phyloP scores from a whole-genome alignment of 2,797 vertebrate genomes.

The Phrynocephalus guinanensis region DNA sequence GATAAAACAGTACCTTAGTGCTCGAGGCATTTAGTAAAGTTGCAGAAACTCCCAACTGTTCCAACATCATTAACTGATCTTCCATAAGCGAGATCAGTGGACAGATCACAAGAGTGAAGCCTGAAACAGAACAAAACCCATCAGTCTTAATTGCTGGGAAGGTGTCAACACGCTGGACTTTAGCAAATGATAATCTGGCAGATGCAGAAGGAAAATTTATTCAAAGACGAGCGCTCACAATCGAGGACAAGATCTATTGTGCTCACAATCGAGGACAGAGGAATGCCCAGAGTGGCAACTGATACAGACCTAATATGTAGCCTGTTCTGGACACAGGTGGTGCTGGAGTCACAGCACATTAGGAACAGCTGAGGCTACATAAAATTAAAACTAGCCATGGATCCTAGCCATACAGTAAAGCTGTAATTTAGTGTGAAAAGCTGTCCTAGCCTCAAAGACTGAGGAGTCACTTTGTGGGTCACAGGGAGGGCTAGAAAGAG shows the following conservation, averaged over 20 bases:
- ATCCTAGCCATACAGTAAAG: not conserved
- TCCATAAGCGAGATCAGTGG: slow-evolving; percentile 97
- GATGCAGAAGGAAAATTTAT: not conserved
- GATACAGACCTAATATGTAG: not conserved
- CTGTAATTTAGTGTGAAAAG: not conserved
- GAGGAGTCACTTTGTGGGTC: too few species aligned
- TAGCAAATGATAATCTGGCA: not conserved
- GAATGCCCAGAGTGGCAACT: not conserved
- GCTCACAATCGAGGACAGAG: not conserved
- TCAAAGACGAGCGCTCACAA: not conserved
- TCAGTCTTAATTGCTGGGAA: slow-evolving; percentile 8
- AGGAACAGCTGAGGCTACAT: not conserved
- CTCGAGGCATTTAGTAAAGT: slow-evolving; percentile 90
- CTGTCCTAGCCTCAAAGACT: not conserved
- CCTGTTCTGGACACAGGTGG: not conserved
- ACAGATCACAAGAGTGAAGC: slow-evolving; percentile 92
- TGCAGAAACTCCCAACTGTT: slow-evolving; percentile 85
- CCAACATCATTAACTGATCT: slow-evolving; percentile 94
- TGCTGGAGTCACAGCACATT: not conserved
- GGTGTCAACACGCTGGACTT: not conserved
- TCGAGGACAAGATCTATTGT: not conserved
- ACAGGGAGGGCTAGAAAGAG: too few species aligned
- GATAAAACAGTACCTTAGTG: slow-evolving; percentile 83
- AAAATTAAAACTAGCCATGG: not conserved
- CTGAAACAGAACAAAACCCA: slow-evolving; percentile 74